phyloP scores from a whole-genome alignment of 2,888 invertebrate genomes.

The Idaea aversata region DNA sequence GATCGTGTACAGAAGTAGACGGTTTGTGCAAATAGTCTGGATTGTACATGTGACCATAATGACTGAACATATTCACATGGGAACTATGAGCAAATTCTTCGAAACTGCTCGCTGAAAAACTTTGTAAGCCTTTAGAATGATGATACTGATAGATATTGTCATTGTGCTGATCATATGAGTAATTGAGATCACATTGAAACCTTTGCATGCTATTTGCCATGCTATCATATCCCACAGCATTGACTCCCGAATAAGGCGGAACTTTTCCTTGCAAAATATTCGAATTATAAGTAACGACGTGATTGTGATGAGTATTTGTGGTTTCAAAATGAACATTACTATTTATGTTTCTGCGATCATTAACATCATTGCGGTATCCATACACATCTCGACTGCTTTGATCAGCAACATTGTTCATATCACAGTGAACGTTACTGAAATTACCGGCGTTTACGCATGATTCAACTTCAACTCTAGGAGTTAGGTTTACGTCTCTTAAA shows the following conservation, averaged over 20 bases:
- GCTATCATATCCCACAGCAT: conserved; percentile 55
- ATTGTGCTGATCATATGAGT: conserved; percentile 61
- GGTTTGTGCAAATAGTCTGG: conserved; percentile 70
- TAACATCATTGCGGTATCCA: conserved; percentile 62
- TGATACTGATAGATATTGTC: conserved; percentile 36
- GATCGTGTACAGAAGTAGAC: conserved; percentile 50
- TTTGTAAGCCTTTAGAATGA: conserved; percentile 67
- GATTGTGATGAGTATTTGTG: conserved; percentile 54
- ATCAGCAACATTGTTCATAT: conserved; percentile 58
- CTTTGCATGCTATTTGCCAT: conserved; percentile 63
- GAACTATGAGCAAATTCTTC: conserved; percentile 79
- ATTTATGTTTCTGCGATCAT: conserved; percentile 67
- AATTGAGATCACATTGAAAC: conserved; percentile 73
- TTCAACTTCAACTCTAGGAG: conserved; percentile 81
- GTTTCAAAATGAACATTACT: conserved; percentile 65
- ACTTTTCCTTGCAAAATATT: conserved; percentile 70
- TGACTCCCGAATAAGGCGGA: conserved; percentile 54
- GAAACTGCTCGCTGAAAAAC: conserved; percentile 73
- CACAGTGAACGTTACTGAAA: conserved; percentile 85
- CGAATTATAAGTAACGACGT: conserved; percentile 69
- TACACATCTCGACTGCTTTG: conserved; percentile 50
- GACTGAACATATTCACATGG: conserved; percentile 74
- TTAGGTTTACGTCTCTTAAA: conserved; percentile 76
- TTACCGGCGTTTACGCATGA: conserved; percentile 83
- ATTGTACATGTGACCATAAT: conserved; percentile 73